Base-by-base conservation (phyloP, 2,113 vertebrate genomes). In the Notothenia rossii region DNA sequence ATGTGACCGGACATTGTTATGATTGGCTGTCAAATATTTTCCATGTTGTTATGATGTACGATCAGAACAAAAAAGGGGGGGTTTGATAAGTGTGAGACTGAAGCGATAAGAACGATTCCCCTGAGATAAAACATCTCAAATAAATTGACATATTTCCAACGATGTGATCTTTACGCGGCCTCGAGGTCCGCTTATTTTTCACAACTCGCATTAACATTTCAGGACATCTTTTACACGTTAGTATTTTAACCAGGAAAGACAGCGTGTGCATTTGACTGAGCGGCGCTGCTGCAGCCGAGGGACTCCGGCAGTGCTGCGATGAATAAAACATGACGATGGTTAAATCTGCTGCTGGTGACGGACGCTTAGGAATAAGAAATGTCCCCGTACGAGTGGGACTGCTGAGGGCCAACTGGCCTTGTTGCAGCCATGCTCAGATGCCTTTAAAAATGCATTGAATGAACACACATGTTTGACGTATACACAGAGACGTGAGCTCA, bases 261-360 rank as follows among this genome's bases (percentile, higher is more conserved):
- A 50, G 10, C 29, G 1, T 55, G 50, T 59, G 46, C 63, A 67
- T 75, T 80, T 59, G 15, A 55, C 40, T 67, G 75, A 36, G 65
- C 8, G 11, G 22, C 25, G n/a, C 46, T 25, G 45, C 20, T 18
- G 8, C 3, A n/a, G 69, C 15, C 13, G 20, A 72, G 69, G 64
- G 65, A 77, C 86, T 72, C 71, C 73, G 15, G 79, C 83, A 54
- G 72, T 3, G 20, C 82, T 20, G 46, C 33, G 2, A 68, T 93
- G 62, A 91, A 91, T 91, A 85, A 86, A 64, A 87, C 64, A 93
- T 89, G 77, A 78, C 51, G 72, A 75, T 33, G 55, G 56, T 83
- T 85, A 59, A 77, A 86, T 78, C 58, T 82, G 66, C 75, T n/a
- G 12, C 81, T 49, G 36, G 58, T 69, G 83, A 69, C 46, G 50